A percentile compares a stretch with the other conserved stretches of the same genome.
phyloP scores from a whole-genome alignment of 1,140 invertebrate species.

The Drosophila tristis region DNA sequence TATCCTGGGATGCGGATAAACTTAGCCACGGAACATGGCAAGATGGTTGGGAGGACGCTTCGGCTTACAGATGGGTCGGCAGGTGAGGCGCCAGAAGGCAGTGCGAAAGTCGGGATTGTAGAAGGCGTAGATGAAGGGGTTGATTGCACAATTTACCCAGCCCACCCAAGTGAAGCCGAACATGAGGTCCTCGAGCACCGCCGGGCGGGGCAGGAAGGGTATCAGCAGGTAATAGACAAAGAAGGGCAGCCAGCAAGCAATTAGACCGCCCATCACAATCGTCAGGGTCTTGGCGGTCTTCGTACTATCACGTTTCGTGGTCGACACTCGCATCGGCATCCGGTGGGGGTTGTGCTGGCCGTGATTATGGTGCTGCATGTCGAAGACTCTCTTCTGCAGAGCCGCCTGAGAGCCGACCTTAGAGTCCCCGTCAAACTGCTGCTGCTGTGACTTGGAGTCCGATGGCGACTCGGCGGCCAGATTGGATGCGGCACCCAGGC shows the following conservation, averaged over 20 bases:
- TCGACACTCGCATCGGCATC: conserved; percentile 86
- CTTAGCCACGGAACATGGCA: conserved; percentile 74
- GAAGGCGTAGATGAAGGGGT: conserved; percentile 95
- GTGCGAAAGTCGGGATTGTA: conserved; percentile 91
- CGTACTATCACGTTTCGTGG: conserved; percentile 88
- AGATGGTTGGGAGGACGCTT: conserved; percentile 73
- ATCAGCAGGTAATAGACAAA: conserved; percentile 94
- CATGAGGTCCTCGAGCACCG: conserved; percentile 88
- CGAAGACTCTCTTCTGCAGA: conserved; percentile 8
- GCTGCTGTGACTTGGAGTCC: conserved; percentile 20
- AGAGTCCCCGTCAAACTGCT: neutral
- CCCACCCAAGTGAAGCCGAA: conserved; percentile 94
- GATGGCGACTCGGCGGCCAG: conserved; percentile 2
- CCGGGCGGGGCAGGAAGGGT: conserved; percentile 88
- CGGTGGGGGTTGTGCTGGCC: conserved; percentile 55
- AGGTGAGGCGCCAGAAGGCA: conserved; percentile 92
- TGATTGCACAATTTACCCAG: conserved; percentile 96
- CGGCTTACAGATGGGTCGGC: conserved; percentile 80
- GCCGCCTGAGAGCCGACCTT: neutral
- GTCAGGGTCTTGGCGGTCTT: conserved; percentile 96
- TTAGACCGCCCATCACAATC: conserved; percentile 95
- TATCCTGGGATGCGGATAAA: neutral
- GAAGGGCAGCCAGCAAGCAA: conserved; percentile 95
- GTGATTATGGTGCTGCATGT: conserved; percentile 37
- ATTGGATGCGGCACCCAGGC: conserved; percentile 42